Conservation (phyloP, 2,888 invertebrate genomes). For the Harpagoxenus sublaevis region DNA sequence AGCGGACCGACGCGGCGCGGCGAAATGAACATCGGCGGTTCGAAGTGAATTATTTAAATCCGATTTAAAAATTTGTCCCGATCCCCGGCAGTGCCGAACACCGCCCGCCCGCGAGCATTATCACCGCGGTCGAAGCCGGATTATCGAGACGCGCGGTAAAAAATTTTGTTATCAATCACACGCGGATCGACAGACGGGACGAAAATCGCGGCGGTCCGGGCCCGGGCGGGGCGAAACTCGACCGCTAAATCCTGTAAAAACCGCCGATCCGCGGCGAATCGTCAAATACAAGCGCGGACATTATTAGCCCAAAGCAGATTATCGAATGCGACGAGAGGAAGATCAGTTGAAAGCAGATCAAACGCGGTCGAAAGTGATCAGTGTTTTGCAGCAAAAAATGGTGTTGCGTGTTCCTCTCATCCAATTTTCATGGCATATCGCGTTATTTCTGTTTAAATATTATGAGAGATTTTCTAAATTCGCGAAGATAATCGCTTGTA, state of each 20-base stretch:
- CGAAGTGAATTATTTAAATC: slow-evolving; percentile 18
- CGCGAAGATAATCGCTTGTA: not conserved
- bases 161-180: slow-evolving; percentile 11
- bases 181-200: not conserved
- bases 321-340: not conserved
- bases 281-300: not conserved
- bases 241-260: slow-evolving; percentile 19
- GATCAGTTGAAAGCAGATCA: not conserved
- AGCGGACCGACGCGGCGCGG: not conserved
- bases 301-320: slow-evolving; percentile 27
- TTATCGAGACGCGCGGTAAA: not conserved
- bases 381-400: not conserved
- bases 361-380: not conserved
- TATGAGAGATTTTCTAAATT: not conserved
- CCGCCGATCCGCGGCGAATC: not conserved
- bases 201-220: not conserved
- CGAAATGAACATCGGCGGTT: not conserved
- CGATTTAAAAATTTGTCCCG: slow-evolving; percentile 3
- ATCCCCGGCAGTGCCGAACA: not conserved
- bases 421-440: not conserved
- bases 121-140: not conserved
- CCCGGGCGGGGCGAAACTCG: not conserved
- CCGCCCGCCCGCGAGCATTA: not conserved
- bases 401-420: not conserved
- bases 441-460: not conserved